Evolutionary conservation across 2,113 vertebrate genomes (phyloP).

Genomic region (Charadrius vociferus): DNA sequence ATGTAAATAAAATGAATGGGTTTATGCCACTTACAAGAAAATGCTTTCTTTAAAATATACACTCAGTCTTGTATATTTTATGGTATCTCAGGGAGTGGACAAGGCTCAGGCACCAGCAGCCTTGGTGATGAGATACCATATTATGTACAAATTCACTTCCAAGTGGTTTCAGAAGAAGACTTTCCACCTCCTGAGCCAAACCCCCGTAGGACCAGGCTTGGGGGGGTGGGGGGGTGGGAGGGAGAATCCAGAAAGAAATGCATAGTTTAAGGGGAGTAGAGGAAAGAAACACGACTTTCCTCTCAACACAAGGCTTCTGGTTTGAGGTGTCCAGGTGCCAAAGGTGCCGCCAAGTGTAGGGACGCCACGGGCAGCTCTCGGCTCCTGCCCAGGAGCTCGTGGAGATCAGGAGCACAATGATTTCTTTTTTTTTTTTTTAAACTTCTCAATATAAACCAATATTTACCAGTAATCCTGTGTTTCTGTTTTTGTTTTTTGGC

Average conservation of each 20-base stretch:
- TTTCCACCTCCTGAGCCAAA: slow-evolving; percentile 4
- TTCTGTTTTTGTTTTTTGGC: slow-evolving; percentile 82
- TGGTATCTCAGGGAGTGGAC: background rate
- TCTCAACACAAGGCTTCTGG: slow-evolving; percentile 66
- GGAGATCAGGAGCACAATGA: slow-evolving; percentile 17
- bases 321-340: slow-evolving; percentile 52
- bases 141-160: slow-evolving; percentile 43
- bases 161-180: slow-evolving; percentile 8
- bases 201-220: slow-evolving; percentile 4
- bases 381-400: background rate
- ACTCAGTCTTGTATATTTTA: slow-evolving; percentile 57
- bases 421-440: slow-evolving; percentile 50
- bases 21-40: slow-evolving; percentile 69
- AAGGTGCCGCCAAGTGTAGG: background rate
- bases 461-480: slow-evolving; percentile 83
- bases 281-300: background rate
- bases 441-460: slow-evolving; percentile 81
- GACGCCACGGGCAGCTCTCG: background rate
- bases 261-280: background rate
- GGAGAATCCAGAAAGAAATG: background rate
- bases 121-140: slow-evolving; percentile 39
- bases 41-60: slow-evolving; percentile 57
- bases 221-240: background rate
- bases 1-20: slow-evolving; percentile 71
- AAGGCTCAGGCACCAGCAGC: background rate